These are phyloP conservation scores for Norana najaformis DNA, from an alignment of 2,888 invertebrate species.

Conservation along the genomic window DNA sequence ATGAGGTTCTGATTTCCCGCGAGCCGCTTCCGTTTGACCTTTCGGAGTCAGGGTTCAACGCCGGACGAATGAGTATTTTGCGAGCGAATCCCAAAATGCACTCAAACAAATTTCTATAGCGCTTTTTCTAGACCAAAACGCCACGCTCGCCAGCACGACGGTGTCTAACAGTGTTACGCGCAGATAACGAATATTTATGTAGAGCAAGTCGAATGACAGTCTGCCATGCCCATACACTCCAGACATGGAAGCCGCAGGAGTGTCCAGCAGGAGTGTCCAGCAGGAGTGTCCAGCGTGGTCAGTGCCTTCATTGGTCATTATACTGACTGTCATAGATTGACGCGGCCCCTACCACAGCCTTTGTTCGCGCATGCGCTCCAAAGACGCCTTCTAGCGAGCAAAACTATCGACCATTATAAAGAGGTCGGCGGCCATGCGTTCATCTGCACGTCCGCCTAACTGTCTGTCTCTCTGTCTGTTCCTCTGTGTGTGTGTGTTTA, in stretches of 20 bases:
- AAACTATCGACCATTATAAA: neutral
- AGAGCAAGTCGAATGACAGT: neutral
- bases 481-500: neutral
- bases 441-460: neutral
- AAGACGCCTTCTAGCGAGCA: neutral
- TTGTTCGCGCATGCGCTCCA: neutral
- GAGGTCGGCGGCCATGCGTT: no score
- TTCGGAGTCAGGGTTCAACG: neutral
- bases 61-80: neutral
- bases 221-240: neutral
- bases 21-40: neutral
- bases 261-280: slow-evolving; percentile 2
- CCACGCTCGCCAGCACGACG: neutral
- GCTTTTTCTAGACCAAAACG: neutral
- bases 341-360: neutral
- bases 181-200: neutral
- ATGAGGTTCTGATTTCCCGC: no score
- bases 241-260: neutral
- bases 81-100: neutral
- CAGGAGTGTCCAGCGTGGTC: neutral
- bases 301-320: no score
- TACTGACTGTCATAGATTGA: neutral
- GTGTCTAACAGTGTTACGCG: neutral
- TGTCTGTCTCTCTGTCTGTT: neutral
- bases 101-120: neutral